Percentiles rank a stretch among this genome's conserved stretches.
phyloP scores from a whole-genome alignment of 2,797 vertebrate species.

The Falco berigora region DNA sequence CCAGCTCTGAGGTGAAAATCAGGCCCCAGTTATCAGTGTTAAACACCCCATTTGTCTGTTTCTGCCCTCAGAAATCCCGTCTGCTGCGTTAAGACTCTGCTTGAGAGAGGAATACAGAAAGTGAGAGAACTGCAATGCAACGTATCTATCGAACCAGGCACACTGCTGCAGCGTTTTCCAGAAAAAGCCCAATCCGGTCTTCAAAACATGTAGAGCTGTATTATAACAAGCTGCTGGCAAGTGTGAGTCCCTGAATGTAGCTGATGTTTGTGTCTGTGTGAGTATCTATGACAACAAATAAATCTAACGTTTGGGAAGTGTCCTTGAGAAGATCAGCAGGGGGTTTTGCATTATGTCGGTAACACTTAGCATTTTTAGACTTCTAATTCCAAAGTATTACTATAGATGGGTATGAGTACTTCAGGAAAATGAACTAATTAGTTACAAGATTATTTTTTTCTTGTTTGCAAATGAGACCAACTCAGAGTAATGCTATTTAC shows the following conservation, averaged over 20 bases:
- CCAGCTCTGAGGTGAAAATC: constrained; percentile 4
- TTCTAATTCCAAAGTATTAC: background rate
- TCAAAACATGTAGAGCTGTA: background rate
- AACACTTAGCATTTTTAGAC: background rate
- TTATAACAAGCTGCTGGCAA: background rate
- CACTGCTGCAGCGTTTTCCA: background rate
- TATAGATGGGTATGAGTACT: background rate
- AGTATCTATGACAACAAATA: constrained; percentile 53
- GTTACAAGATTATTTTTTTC: background rate
- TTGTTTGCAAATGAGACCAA: background rate
- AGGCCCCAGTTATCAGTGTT: background rate
- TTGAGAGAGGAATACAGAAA: background rate
- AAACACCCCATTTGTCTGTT: background rate
- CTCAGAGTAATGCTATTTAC: constrained; percentile 22
- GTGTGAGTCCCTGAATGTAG: background rate
- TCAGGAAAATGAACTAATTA: constrained; percentile 21
- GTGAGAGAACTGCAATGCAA: background rate
- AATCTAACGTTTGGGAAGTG: background rate
- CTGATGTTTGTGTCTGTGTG: background rate
- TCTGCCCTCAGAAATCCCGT: background rate
- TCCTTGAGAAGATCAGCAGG: background rate
- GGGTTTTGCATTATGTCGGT: background rate
- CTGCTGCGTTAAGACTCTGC: background rate
- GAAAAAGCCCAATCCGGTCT: background rate
- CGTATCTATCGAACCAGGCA: background rate